Evolutionary conservation across 2,888 invertebrate genomes (phyloP), one percentile per base, ranked within the genome.

Genomic region (Zaprionus obscuricornis): DNA sequence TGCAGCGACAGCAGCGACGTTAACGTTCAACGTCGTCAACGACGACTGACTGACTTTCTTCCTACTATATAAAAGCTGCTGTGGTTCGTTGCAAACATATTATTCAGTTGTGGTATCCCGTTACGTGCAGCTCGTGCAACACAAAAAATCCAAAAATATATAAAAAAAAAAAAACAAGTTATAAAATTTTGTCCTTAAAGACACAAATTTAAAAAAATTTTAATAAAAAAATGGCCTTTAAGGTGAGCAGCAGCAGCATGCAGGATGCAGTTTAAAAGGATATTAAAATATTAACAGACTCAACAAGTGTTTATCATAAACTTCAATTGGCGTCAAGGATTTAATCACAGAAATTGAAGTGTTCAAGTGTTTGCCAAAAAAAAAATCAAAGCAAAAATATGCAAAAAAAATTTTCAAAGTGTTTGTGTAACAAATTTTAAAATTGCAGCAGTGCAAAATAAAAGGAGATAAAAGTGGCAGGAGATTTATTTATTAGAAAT

Each of bases 91-190:
- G 87, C 77, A 88, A 77, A 86, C 82, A 88, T 83, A 90, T 90
- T 89, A 90, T 89, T 90, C 90, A 90, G 87, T 89, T 86, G 88
- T 90, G 87, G 87, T 89, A 88, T 89, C 88, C 89, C 88, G 88
- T 86, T 87, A 82, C 85, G 88, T 87, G 82, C 88, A 89, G 86
- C 86, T 87, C 86, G 87, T 86, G 58, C 63, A 78, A 54, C 66
- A 54, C 65, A 47, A 60, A 33, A 57, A 63, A 31, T 16, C 14
- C 29, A 33, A 42, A 31, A 17, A 17, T 5, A 50, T 50, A 43
- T 13, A 10, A 22, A 50, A 51, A 46, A 50, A 26, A 14, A 13
- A 43, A 37, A 13, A 51, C 52, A 54, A 82, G 69, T 72, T 68
- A 64, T 57, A 82, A 65, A 46, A 42, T 59, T 65, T 56, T 75